phyloP scores from a whole-genome alignment of 1,140 invertebrate species.

The Microvelia longipes region DNA sequence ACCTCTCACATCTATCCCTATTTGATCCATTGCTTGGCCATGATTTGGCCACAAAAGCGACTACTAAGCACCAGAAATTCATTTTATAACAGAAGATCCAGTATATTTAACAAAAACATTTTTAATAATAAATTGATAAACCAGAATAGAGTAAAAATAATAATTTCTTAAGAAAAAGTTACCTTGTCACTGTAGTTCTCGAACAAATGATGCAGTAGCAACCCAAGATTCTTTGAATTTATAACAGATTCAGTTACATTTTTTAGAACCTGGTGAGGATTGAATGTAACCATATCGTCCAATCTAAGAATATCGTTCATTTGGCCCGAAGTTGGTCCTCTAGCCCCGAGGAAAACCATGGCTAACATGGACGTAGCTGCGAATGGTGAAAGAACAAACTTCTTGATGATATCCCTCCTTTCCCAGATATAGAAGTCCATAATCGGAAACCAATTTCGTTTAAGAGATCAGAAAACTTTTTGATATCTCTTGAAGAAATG shows the following conservation, averaged over 20 bases:
- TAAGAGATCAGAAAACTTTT: conserved; percentile 54
- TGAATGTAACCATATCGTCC: conserved; percentile 74
- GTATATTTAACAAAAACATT: no score
- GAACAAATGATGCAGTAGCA: conserved; percentile 56
- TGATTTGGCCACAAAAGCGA: no score
- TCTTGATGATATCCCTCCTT: conserved; percentile 50
- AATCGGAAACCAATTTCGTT: conserved; percentile 70
- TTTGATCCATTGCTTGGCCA: no score
- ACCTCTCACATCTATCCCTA: no score
- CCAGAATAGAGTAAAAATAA: no score
- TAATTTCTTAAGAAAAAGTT: no score
- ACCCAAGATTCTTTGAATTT: conserved; percentile 41
- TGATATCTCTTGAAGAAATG: conserved; percentile 50
- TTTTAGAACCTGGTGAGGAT: conserved; percentile 67
- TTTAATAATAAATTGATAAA: no score
- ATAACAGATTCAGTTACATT: conserved; percentile 63
- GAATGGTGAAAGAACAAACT: conserved; percentile 73
- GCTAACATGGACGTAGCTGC: conserved; percentile 66
- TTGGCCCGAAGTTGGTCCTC: conserved; percentile 71
- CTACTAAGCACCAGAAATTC: no score
- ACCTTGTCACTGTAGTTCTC: conserved; percentile 58
- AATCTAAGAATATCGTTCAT: conserved; percentile 73
- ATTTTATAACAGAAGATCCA: no score
- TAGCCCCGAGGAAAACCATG: conserved; percentile 74
- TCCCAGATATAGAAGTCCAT: conserved; percentile 50